Percentiles rank a stretch among this genome's conserved stretches.
Conservation (phyloP, 30 jellyfish, hydroid and myxozoan species). For the Hydractinia symbiolongicarpus region DNA sequence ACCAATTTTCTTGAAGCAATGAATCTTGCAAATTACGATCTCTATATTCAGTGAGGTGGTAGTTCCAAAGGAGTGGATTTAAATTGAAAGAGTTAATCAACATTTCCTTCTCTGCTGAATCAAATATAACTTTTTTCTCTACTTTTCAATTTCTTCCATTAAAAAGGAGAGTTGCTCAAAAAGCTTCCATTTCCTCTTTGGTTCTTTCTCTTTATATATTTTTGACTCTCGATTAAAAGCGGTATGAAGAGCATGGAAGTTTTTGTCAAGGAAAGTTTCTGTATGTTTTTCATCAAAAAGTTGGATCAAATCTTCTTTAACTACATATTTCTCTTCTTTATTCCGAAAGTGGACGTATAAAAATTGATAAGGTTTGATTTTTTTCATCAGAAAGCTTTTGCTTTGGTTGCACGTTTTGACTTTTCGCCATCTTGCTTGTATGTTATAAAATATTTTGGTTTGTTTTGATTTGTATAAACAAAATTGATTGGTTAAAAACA, state of each 20-base stretch:
- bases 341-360: conserved; percentile 20
- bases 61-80: conserved; percentile 25
- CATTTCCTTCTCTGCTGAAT: conserved; percentile 9
- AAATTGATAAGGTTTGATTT: conserved; percentile 17
- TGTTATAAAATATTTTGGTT: conserved; percentile 14
- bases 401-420: conserved; percentile 19
- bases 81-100: not conserved
- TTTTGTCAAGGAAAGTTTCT: conserved; percentile 27
- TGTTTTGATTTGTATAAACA: conserved; percentile 3
- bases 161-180: conserved; percentile 7
- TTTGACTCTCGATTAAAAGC: conserved; percentile 28
- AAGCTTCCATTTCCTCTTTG: conserved; percentile 6
- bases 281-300: conserved; percentile 11
- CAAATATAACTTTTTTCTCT: conserved; percentile 12
- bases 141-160: conserved; percentile 14
- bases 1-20: not conserved
- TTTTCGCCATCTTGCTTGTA: conserved; percentile 15
- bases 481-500: conserved; percentile 9
- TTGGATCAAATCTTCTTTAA: conserved; percentile 11
- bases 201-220: conserved; percentile 16
- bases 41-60: conserved; percentile 17
- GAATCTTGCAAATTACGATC: conserved; percentile 25
- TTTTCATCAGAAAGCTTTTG: conserved; percentile 25
- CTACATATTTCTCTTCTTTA: conserved; percentile 21
- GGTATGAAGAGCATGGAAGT: conserved; percentile 19